Percentiles rank a stretch among this genome's conserved stretches.
phyloP scores from a whole-genome alignment of 1,140 invertebrate species.

The Pachypsylla venusta region DNA sequence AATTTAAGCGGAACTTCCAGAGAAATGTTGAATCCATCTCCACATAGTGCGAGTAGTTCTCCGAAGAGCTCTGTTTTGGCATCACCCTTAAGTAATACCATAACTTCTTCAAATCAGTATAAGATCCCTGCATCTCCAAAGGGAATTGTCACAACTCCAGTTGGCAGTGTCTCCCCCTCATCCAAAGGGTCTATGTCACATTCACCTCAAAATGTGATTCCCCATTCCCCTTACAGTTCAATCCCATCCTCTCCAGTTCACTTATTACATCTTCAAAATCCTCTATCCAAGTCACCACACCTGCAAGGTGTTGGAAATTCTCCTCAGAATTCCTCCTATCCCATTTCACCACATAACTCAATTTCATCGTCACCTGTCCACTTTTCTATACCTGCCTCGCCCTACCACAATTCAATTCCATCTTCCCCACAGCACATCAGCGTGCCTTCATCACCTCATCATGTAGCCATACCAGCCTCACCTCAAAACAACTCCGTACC shows the following conservation, averaged over 20 bases:
- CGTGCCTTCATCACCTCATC: conserved; percentile 1
- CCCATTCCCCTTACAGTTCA: conserved; percentile 1
- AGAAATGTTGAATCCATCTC: background rate
- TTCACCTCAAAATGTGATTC: background rate
- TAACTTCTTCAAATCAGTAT: background rate
- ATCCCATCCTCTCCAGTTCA: background rate
- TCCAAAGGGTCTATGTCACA: background rate
- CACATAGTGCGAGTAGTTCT: background rate
- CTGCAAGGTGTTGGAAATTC: too few species aligned
- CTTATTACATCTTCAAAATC: background rate
- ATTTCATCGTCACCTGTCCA: too few species aligned
- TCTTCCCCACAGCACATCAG: background rate
- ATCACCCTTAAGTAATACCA: background rate
- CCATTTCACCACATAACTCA: background rate
- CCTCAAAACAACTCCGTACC: conserved; percentile 1
- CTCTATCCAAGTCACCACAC: too few species aligned
- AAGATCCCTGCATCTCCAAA: background rate
- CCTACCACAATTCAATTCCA: background rate
- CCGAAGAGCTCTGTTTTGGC: background rate
- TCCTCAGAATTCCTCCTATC: background rate
- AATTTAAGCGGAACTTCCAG: background rate
- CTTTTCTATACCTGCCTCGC: background rate
- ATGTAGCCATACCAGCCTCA: background rate
- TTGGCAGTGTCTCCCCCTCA: background rate
- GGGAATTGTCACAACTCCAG: background rate